These are phyloP conservation scores for Aphaenogaster rudis DNA, from an alignment of 1,140 invertebrate species.

Conservation along the genomic window DNA sequence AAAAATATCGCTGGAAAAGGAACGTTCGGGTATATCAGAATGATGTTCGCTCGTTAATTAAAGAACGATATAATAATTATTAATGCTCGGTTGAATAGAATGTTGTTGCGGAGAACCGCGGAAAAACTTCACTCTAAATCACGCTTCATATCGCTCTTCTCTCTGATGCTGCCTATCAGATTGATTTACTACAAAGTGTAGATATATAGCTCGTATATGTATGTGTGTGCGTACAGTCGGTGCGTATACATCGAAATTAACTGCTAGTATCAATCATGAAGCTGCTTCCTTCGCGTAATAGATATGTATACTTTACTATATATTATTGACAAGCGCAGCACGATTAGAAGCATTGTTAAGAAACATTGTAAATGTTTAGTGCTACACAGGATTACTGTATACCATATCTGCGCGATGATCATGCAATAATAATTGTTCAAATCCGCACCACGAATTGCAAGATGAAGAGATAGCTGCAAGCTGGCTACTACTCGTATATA, in stretches of 20 bases:
- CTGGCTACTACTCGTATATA: conserved; percentile 28
- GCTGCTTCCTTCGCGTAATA: neutral
- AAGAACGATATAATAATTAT: conserved; percentile 79
- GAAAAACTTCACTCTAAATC: neutral
- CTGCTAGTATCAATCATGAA: neutral
- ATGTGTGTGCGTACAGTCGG: neutral
- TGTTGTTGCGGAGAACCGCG: conserved; percentile 20
- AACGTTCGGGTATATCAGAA: neutral
- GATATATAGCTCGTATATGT: neutral
- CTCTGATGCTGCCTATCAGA: conserved; percentile 10
- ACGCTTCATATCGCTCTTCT: conserved; percentile 4
- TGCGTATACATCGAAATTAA: conserved; percentile 1
- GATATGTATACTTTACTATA: neutral
- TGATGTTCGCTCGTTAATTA: conserved; percentile 74
- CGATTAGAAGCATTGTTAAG: conserved; percentile 26
- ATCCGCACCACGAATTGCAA: conserved; percentile 2
- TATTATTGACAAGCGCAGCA: neutral
- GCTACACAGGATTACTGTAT: neutral
- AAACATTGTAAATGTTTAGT: conserved; percentile 17
- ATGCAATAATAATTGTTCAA: conserved; percentile 27
- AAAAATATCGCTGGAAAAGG: neutral
- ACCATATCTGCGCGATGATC: neutral
- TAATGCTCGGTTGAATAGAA: conserved; percentile 64
- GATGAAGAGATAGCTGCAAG: conserved; percentile 26
- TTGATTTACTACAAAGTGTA: neutral